Percentiles rank a stretch among this genome's conserved stretches.
These are phyloP conservation scores for Cyclargus thomasi DNA, from an alignment of 1,140 invertebrate genomes.

Conservation along the genomic window DNA sequence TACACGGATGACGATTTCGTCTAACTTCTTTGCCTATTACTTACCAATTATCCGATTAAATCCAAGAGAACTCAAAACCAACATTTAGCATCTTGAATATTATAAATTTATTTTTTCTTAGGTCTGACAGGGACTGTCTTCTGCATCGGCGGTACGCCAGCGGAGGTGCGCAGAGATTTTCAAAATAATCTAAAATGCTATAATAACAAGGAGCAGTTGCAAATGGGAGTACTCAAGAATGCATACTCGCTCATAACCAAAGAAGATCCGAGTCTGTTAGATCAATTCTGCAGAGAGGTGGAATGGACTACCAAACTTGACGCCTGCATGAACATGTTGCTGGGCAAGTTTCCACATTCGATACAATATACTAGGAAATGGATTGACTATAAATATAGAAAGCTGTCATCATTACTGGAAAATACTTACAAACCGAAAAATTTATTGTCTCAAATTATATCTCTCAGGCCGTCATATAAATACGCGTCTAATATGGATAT, in stretches of 20 bases:
- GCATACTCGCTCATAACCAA: slow-evolving; percentile 38
- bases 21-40: no score
- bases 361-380: slow-evolving; percentile 43
- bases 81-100: no score
- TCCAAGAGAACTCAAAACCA: no score
- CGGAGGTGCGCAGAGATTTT: slow-evolving; percentile 33
- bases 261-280: slow-evolving; percentile 20
- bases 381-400: slow-evolving; percentile 35
- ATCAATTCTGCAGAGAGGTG: slow-evolving; percentile 16
- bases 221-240: slow-evolving; percentile 37
- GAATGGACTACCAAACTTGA: slow-evolving; percentile 44
- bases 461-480: slow-evolving; percentile 23
- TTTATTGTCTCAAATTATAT: slow-evolving; percentile 37
- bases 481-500: neutral
- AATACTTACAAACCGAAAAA: slow-evolving; percentile 24
- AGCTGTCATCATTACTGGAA: slow-evolving; percentile 30
- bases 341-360: slow-evolving; percentile 41
- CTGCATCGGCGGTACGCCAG: slow-evolving; percentile 43
- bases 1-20: no score
- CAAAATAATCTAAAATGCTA: slow-evolving; percentile 32
- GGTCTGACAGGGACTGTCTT: slow-evolving; percentile 47
- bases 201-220: slow-evolving; percentile 35
- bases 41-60: no score
- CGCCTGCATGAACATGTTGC: slow-evolving; percentile 31
- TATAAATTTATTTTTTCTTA: slow-evolving; percentile 20